Evolutionary conservation across 2,888 invertebrate species (phyloP), one percentile per base, ranked within the genome.

Genomic region (Morpho deidamia): DNA sequence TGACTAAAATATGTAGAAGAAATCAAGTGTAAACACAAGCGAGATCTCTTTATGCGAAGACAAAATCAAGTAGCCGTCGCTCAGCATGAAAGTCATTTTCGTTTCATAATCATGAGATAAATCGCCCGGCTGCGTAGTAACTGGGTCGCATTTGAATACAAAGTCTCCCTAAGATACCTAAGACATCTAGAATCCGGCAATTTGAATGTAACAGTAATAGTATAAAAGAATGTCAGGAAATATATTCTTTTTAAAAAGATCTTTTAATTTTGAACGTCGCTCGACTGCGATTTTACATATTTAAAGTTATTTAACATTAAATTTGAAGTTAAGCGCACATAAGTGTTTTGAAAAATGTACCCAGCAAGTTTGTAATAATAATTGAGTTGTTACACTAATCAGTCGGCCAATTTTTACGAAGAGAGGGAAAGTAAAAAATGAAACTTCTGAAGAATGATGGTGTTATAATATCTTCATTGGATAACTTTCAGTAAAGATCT

Each of bases 211-310:
- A 34, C 40, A 33, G 33, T 40, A 10, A 32, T 33, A 48, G 40
- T 41, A 48, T 34, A 41, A 34, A 33, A 48, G 48, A 48, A 12
- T 33, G 48, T 40, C 48, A 12, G 48, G 48, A 48, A 48, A 48
- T 48, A 33, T 34, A 48, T 39, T 34, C 40, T 40, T 40, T 40
- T 41, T 48, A 12, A 48, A 48, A 7, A 39, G 46, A 40, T 32
- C 10, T 33, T 41, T 40, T 33, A 10, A 34, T 10, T 12, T 32
- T 40, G 7, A 11, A 12, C 7, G 47, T 37, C 7, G 23, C 23
- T 9, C 0, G 11, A 32, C 46, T 32, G 38, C 32, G 39, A 39
- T 38, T 46, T 46, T 46, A 39, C 14, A 45, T 37, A 37, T 38
- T 45, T 37, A 11, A n/a, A 1, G 12, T 34, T 8, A 11, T 32